Evolutionary conservation across 2,888 invertebrate genomes (phyloP).

Genomic region (Phymatocera aterrima): DNA sequence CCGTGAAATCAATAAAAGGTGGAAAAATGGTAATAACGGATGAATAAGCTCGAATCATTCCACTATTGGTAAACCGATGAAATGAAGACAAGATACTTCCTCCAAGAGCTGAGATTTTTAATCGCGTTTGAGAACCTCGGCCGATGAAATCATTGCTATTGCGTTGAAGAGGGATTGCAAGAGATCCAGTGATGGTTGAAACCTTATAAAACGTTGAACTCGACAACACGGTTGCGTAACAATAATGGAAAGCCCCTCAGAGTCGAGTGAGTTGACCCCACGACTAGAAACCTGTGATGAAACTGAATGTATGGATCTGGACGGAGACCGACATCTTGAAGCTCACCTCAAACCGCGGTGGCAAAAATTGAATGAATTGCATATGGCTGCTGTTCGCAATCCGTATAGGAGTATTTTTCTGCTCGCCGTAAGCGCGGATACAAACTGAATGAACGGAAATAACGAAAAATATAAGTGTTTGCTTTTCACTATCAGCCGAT

Average conservation of each 20-base stretch:
- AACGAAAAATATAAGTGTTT: not conserved
- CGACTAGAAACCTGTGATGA: not conserved
- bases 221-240: constrained; percentile 20
- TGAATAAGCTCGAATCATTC: too few relatives aligned
- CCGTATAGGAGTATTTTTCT: not conserved
- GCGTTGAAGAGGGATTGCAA: constrained; percentile 6
- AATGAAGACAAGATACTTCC: not conserved
- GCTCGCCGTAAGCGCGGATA: too few relatives aligned
- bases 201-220: constrained; percentile 19
- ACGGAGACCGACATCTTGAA: not conserved
- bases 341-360: too few relatives aligned
- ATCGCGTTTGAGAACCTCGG: not conserved
- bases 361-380: not conserved
- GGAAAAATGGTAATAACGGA: too few relatives aligned
- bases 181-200: constrained; percentile 6
- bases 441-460: not conserved
- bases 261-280: constrained; percentile 28
- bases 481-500: too few relatives aligned
- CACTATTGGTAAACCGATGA: not conserved
- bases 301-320: not conserved
- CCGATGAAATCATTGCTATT: not conserved
- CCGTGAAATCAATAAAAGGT: too few relatives aligned
- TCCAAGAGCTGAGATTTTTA: not conserved
- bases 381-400: not conserved
- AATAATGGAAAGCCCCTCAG: constrained; percentile 37